Evolutionary conservation across 2,113 vertebrate genomes (phyloP).

Genomic region (Sinocyclocheilus anophthalmus): DNA sequence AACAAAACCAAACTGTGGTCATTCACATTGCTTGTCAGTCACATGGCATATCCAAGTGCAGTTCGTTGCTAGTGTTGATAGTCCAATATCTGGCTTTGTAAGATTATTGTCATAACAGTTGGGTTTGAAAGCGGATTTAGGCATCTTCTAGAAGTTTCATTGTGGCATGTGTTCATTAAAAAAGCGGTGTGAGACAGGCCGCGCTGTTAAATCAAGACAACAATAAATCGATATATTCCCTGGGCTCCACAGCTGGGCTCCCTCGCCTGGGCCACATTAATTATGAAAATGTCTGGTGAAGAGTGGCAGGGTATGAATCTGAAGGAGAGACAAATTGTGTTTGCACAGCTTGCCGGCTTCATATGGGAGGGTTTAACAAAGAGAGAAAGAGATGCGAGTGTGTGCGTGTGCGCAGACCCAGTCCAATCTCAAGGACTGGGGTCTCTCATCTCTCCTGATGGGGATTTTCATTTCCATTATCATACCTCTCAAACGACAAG

Average conservation of each 20-base stretch:
- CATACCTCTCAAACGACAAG: conserved; percentile 30
- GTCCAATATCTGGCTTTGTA: background rate
- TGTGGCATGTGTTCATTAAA: conserved; percentile 33
- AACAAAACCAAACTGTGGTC: background rate
- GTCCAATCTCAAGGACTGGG: conserved; percentile 11
- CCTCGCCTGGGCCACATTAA: conserved; percentile 34
- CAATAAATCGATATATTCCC: conserved; percentile 51
- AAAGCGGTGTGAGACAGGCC: background rate
- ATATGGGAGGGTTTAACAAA: conserved; percentile 63
- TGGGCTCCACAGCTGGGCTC: conserved; percentile 37
- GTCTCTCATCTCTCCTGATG: background rate
- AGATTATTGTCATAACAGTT: background rate
- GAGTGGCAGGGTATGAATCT: conserved; percentile 66
- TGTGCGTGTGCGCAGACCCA: background rate
- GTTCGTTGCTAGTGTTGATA: background rate
- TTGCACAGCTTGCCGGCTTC: conserved; percentile 71
- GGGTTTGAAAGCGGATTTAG: background rate
- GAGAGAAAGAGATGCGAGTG: background rate
- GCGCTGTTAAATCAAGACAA: conserved; percentile 43
- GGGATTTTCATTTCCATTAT: conserved; percentile 42
- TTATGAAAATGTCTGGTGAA: conserved; percentile 66
- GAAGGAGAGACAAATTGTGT: conserved; percentile 65
- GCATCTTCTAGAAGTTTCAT: background rate
- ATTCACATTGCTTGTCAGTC: background rate
- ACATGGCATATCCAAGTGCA: background rate